Evolutionary conservation across 2,888 invertebrate species (phyloP).

Genomic region (Mystacides longicornis): DNA sequence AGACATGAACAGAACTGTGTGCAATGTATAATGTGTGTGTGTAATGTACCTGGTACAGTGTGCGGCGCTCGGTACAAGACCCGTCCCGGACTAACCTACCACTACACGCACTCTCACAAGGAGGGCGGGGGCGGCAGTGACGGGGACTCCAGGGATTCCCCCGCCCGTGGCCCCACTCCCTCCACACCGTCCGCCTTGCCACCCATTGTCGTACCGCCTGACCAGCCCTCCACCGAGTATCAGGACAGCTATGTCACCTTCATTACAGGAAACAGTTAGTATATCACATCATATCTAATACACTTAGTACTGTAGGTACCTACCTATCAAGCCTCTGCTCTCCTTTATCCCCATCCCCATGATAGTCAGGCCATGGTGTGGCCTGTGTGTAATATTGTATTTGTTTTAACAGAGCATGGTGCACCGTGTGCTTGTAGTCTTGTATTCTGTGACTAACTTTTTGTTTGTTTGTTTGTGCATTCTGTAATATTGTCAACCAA

Average conservation of each 20-base stretch:
- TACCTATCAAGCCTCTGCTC: not conserved
- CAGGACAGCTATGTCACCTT: slow-evolving; percentile 63
- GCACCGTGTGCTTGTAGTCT: not conserved
- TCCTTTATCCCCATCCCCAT: not conserved
- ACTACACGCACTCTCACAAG: slow-evolving; percentile 87
- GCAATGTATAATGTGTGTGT: not conserved
- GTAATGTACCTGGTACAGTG: slow-evolving; percentile 62
- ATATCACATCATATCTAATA: slow-evolving; percentile 25
- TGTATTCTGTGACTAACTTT: not conserved
- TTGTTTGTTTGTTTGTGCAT: too few species aligned
- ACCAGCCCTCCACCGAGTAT: slow-evolving; percentile 45
- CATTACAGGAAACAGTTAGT: slow-evolving; percentile 32
- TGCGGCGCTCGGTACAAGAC: slow-evolving; percentile 97
- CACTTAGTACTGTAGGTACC: not conserved
- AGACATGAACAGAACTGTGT: not conserved
- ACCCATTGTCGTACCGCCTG: slow-evolving; percentile 30
- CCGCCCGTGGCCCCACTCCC: slow-evolving; percentile 47
- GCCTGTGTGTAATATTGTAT: not conserved
- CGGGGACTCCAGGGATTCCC: slow-evolving; percentile 42
- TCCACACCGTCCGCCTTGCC: slow-evolving; percentile 43
- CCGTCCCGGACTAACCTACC: slow-evolving; percentile 90
- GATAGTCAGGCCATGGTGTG: not conserved
- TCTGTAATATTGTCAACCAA: too few species aligned
- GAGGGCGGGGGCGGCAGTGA: slow-evolving; percentile 42
- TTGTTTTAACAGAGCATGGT: not conserved